Evolutionary conservation across 2,888 invertebrate species (phyloP), one percentile per base, ranked within the genome.

Genomic region (Bimastos eiseni): DNA sequence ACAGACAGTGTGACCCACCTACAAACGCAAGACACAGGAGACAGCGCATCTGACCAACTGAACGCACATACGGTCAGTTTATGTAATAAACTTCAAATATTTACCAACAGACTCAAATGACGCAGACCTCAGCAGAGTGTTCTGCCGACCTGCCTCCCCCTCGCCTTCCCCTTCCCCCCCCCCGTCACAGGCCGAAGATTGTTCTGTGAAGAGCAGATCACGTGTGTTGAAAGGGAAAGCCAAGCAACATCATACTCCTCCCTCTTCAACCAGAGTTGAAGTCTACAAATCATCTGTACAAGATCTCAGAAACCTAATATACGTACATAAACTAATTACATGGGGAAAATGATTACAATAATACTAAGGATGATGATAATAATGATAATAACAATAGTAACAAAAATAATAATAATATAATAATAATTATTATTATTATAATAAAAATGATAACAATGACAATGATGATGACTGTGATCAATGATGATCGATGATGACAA

Each of bases 81-180:
- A 70, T 70, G 70, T 70, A 15, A n/a, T 70, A 70, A n/a, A 70
- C 70, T n/a, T 70, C 70, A 70, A 70, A 70, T 70, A 70, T 70
- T 70, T 70, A n/a, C 70, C 70, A 70, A 70, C 30, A 2, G 70
- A 70, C 70, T 70, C 70, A 70, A 70, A 70, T 70, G 17, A n/a
- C n/a, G 8, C 70, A 55, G 70, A 70, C 30, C 70, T 70, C 70
- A 6, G n/a, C 70, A 11, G 70, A 70, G 70, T 70, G 30, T 70
- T n/a, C n/a, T 41, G 15, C n/a, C n/a, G n/a, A n/a, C n/a, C n/a
- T n/a, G n/a, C n/a, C n/a, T n/a, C n/a, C n/a, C n/a, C n/a, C n/a
- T n/a, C n/a, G n/a, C n/a, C n/a, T n/a, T n/a, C n/a, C n/a, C n/a
- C n/a, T n/a, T n/a, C n/a, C n/a, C n/a, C n/a, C n/a, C n/a, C n/a